Evolutionary conservation across 1,140 invertebrate species (phyloP), one percentile per base, ranked within the genome.

Genomic region (Argopecten irradians): DNA sequence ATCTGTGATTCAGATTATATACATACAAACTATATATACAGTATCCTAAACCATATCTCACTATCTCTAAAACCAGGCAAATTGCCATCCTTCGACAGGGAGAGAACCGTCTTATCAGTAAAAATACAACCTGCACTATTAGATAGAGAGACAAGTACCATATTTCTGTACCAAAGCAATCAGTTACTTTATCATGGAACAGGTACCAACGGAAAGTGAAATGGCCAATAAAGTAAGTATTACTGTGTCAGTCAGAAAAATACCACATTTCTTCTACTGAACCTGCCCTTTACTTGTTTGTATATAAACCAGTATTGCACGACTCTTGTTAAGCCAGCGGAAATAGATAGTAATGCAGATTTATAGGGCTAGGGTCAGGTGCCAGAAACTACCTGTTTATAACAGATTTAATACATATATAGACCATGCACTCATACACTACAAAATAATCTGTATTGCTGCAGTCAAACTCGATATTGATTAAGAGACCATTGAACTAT

Each of bases 81-180:
- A 28, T n/a, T 71, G 55, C 55, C 55, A 71, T 71, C 55, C 55
- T 71, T 71, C 14, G 22, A 16, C 8, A 71, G 13, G 55, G 5
- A 71, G 55, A 71, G n/a, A 28, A 71, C 55, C 28, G 11, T 71
- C 5, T 71, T 71, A 71, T 71, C 55, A 28, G n/a, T 16, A n/a
- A 28, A 71, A 71, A 71, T 71, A 71, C 55, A 71, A 71, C 55
- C n/a, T 71, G 55, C 55, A 71, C 19, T 71, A 28, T 71, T 71
- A 71, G 16, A 22, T 71, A 28, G 55, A 71, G 28, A 71, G 55
- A 71, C 55, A 71, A 28, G 55, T 71, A 71, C 55, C 55, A 71
- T 71, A 71, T 71, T 71, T 71, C 55, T 71, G 55, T 71, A 71
- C 8, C 28, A 71, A 71, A 71, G 55, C 55, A 71, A 71, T 71